phyloP scores from a whole-genome alignment of 1,140 invertebrate species.

The Choristoneura fumiferana region DNA sequence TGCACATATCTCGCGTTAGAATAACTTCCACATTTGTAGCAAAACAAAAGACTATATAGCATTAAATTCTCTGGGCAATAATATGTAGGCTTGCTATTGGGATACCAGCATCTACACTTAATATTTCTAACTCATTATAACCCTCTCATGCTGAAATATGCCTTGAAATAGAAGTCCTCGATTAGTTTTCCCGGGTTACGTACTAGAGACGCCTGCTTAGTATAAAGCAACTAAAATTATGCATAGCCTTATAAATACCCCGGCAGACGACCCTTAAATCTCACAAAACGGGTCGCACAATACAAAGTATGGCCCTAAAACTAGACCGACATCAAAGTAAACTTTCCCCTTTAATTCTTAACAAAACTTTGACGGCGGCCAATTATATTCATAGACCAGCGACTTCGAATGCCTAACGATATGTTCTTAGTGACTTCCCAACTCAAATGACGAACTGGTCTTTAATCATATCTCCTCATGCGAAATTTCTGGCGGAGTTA shows the following conservation, averaged over 20 bases:
- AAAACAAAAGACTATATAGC: no score
- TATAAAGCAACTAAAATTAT: no score
- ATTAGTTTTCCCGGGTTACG: no score
- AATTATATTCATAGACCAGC: conserved; percentile 61
- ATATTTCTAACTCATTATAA: no score
- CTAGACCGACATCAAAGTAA: conserved; percentile 25
- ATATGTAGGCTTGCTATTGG: no score
- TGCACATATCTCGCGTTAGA: no score
- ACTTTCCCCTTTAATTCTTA: conserved; percentile 36
- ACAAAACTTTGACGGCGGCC: conserved; percentile 38
- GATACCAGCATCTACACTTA: no score
- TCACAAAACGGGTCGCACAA: neutral
- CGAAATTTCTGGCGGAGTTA: neutral
- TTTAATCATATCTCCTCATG: conserved; percentile 2
- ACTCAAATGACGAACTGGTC: conserved; percentile 8
- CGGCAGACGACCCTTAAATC: neutral
- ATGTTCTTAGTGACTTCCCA: conserved; percentile 34
- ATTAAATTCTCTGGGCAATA: no score
- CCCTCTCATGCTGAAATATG: no score
- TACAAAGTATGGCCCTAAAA: neutral
- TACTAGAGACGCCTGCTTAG: no score
- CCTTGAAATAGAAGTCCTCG: no score
- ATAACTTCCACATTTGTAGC: no score
- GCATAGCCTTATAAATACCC: conserved; percentile 1
- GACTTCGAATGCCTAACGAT: conserved; percentile 37